Evolutionary conservation across 1,140 invertebrate genomes (phyloP).

Genomic region (Caenorhabditis remanei): DNA sequence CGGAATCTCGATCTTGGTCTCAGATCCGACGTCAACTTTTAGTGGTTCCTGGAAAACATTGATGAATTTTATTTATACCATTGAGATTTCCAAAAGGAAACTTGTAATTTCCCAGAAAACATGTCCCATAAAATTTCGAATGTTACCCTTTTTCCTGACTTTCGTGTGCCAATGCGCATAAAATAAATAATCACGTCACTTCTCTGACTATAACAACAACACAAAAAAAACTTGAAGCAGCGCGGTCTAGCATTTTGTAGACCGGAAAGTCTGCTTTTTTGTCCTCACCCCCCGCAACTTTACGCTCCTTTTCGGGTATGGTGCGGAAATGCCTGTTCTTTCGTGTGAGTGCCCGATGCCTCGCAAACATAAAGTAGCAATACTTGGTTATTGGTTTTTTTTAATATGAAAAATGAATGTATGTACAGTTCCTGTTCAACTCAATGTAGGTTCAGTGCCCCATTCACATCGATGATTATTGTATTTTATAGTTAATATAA

Average conservation of each 20-base stretch:
- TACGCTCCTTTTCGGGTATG: constrained; percentile 44
- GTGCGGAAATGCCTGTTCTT: constrained; percentile 53
- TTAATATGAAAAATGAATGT: background rate
- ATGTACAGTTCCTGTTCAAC: constrained; percentile 18
- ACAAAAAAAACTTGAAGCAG: constrained; percentile 9
- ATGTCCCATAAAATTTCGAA: background rate
- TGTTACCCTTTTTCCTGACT: background rate
- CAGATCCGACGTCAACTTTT: constrained; percentile 21
- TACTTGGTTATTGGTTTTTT: constrained; percentile 29
- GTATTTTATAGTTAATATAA: too few relatives aligned
- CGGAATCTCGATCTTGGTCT: constrained; percentile 4
- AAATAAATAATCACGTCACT: constrained; percentile 48
- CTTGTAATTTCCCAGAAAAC: background rate
- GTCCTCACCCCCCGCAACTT: background rate
- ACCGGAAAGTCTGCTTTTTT: constrained; percentile 46
- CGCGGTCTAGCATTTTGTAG: background rate
- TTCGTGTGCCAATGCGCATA: background rate
- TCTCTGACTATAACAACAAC: constrained; percentile 6
- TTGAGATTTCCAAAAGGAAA: background rate
- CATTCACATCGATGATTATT: background rate
- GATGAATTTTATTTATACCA: background rate
- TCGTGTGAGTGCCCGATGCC: background rate
- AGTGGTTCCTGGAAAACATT: background rate
- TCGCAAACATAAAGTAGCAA: constrained; percentile 47
- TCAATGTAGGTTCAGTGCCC: background rate